Evolutionary conservation across 2,113 vertebrate species (phyloP).

Genomic region (Carlito syrichta): DNA sequence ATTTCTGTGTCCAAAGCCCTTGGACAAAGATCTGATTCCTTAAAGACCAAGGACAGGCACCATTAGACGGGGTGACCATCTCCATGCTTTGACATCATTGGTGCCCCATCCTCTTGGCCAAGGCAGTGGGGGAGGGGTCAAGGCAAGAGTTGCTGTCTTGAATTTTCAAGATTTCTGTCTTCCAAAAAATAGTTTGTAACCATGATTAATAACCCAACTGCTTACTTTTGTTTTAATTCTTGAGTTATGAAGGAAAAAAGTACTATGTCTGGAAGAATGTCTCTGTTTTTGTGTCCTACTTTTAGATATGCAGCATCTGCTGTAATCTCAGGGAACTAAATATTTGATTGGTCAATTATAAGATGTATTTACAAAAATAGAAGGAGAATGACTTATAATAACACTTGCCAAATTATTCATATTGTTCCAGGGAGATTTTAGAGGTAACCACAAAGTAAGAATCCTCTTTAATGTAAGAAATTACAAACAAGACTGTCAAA

Average conservation of each 20-base stretch:
- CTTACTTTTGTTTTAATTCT: neutral
- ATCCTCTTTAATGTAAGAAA: neutral
- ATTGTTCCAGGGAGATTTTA: neutral
- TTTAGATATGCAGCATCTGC: neutral
- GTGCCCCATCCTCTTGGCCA: neutral
- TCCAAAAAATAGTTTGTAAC: neutral
- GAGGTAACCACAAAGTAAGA: neutral
- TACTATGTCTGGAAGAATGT: neutral
- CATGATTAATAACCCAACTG: neutral
- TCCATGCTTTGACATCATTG: neutral
- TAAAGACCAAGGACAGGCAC: neutral
- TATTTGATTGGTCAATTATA: neutral
- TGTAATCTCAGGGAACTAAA: neutral
- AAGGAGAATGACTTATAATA: neutral
- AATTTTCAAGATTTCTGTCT: neutral
- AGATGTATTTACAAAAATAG: neutral
- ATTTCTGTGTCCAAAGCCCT: neutral
- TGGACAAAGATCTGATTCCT: neutral
- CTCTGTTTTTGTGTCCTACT: neutral
- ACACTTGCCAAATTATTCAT: neutral
- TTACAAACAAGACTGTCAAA: neutral
- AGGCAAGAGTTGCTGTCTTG: neutral
- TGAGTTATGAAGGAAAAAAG: constrained; percentile 1
- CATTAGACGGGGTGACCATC: neutral
- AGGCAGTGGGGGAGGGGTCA: too few relatives aligned